Conservation (phyloP, 2,797 vertebrate genomes). For the Bovichtus variegatus region DNA sequence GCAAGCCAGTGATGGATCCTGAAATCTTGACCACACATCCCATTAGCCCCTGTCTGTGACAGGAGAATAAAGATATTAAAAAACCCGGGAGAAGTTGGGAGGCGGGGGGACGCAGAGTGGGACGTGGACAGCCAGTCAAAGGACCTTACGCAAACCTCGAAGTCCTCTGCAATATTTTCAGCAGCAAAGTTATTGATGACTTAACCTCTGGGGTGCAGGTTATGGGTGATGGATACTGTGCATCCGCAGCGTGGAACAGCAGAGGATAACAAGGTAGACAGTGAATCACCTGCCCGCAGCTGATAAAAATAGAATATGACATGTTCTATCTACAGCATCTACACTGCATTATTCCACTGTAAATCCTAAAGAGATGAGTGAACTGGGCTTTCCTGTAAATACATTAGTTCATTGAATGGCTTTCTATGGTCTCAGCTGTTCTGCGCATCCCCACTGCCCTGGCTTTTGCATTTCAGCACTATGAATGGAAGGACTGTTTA, state of each 20-base stretch:
- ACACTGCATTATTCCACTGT: conserved; percentile 71
- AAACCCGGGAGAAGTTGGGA: conserved; percentile 75
- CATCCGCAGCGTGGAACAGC: conserved; percentile 79
- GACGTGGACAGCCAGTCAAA: conserved; percentile 84
- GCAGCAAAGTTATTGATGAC: conserved; percentile 87
- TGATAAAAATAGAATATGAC: conserved; percentile 87
- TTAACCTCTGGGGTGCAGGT: conserved; percentile 87
- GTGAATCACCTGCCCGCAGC: conserved; percentile 86
- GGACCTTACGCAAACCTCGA: conserved; percentile 82
- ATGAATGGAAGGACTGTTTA: conserved; percentile 74
- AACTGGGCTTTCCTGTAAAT: conserved; percentile 73
- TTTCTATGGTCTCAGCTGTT: conserved; percentile 76
- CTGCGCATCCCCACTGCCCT: conserved; percentile 66
- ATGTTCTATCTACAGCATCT: conserved; percentile 54
- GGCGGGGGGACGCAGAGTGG: conserved; percentile 54
- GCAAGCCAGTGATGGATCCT: conserved; percentile 96
- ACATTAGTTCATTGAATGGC: conserved; percentile 75
- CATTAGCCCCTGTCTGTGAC: conserved; percentile 99
- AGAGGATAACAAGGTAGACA: conserved; percentile 87
- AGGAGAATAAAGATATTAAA: conserved; percentile 91
- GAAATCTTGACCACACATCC: conserved; percentile 99
- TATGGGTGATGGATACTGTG: conserved; percentile 87
- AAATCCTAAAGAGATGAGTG: conserved; percentile 71
- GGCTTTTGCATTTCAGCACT: conserved; percentile 79
- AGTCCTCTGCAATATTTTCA: conserved; percentile 85